Conservation (phyloP, 2,797 vertebrate species). For the Enteromius viviparus region DNA sequence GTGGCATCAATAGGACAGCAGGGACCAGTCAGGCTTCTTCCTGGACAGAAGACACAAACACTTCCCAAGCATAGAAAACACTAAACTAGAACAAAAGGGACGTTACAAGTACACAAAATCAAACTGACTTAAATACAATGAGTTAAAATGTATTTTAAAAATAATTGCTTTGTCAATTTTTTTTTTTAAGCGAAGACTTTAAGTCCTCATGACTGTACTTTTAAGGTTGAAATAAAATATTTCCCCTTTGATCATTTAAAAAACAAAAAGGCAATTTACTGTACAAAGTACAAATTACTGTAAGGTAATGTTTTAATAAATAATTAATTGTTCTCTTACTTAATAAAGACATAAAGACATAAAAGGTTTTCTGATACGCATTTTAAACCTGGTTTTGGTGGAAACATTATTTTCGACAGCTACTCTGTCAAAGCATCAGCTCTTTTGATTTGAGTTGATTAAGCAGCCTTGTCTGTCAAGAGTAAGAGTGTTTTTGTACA, state of each 20-base stretch:
- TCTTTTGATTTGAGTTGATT: neutral
- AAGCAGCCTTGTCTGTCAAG: neutral
- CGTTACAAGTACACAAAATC: neutral
- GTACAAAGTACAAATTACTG: neutral
- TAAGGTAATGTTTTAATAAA: neutral
- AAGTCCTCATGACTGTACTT: neutral
- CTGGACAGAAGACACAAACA: too few species aligned
- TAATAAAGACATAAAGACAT: too few species aligned
- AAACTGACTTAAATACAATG: neutral
- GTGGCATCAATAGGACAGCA: too few species aligned
- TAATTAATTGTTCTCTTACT: neutral
- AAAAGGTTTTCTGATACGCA: too few species aligned
- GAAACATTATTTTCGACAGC: neutral
- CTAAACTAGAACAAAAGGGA: too few species aligned
- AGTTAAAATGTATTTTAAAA: neutral
- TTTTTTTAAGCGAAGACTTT: neutral
- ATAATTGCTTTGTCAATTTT: too few species aligned
- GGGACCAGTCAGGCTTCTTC: too few species aligned
- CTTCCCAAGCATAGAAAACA: too few species aligned
- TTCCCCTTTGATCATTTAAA: neutral
- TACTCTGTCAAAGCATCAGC: neutral
- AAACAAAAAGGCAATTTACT: too few species aligned
- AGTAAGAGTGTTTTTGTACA: neutral
- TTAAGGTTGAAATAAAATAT: neutral
- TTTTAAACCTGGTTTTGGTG: neutral